Conservation (phyloP, 2,113 vertebrate genomes). For the Peromyscus maniculatus region DNA sequence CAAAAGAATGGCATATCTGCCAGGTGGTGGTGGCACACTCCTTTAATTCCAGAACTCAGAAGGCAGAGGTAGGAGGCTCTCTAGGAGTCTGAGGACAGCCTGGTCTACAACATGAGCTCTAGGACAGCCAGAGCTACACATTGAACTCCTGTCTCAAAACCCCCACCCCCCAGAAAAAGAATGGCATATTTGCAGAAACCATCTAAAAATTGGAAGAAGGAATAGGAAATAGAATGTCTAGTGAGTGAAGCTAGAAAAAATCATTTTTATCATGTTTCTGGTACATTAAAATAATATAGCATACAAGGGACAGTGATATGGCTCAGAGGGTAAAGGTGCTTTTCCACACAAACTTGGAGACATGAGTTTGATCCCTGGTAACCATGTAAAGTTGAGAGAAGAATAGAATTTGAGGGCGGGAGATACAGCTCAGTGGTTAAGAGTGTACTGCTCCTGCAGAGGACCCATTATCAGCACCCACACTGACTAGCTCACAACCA, state of each 20-base stretch:
- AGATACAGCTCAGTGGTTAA: not conserved
- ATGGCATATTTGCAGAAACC: not conserved
- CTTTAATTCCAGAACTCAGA: no score
- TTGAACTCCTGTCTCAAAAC: no score
- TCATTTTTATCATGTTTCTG: not conserved
- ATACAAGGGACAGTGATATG: not conserved
- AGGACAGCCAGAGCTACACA: no score
- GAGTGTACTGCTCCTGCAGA: not conserved
- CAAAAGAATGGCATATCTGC: not conserved
- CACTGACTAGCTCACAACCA: not conserved
- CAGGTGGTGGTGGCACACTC: no score
- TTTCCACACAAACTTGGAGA: not conserved
- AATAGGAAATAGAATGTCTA: not conserved
- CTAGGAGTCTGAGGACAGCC: no score
- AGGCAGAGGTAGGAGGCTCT: no score
- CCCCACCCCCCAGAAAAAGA: not conserved
- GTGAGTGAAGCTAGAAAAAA: not conserved
- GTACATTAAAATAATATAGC: conserved; percentile 25
- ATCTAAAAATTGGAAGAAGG: not conserved
- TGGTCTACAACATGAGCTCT: no score
- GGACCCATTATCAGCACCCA: not conserved
- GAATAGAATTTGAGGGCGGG: not conserved
- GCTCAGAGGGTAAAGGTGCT: not conserved
- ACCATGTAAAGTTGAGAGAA: not conserved
- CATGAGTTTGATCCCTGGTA: not conserved